phyloP scores from a whole-genome alignment of 2,888 invertebrate genomes.

The Drosophila vallismaia region DNA sequence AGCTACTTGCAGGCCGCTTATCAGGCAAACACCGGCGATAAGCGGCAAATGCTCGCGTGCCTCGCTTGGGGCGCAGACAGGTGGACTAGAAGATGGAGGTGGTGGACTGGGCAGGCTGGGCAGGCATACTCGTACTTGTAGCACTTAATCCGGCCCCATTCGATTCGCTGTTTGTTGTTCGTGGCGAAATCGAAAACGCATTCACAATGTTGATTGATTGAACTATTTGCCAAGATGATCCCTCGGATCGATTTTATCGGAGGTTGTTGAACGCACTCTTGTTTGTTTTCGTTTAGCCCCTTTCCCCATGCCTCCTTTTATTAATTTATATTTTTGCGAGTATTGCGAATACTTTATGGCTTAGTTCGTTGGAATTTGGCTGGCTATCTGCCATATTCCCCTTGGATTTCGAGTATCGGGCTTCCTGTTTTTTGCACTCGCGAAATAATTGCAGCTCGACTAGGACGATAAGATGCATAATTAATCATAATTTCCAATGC shows the following conservation, averaged over 20 bases:
- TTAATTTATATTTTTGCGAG: neutral
- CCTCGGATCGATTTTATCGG: slow-evolving; percentile 23
- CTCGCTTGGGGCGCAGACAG: slow-evolving; percentile 21
- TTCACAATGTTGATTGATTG: slow-evolving; percentile 19
- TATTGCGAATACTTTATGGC: slow-evolving; percentile 12
- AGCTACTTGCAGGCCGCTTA: slow-evolving; percentile 49
- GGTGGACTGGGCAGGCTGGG: too few species aligned
- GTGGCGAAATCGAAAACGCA: slow-evolving; percentile 45
- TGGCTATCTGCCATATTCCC: slow-evolving; percentile 16
- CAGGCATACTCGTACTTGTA: neutral
- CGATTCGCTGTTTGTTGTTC: slow-evolving; percentile 44
- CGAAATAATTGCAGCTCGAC: slow-evolving; percentile 34
- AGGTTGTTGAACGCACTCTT: slow-evolving; percentile 62
- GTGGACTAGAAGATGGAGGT: neutral
- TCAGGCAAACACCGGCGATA: slow-evolving; percentile 55
- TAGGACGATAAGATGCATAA: slow-evolving; percentile 53
- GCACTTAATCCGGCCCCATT: slow-evolving; percentile 42
- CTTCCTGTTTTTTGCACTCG: slow-evolving; percentile 43
- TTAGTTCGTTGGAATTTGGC: slow-evolving; percentile 19
- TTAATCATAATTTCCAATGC: slow-evolving; percentile 47
- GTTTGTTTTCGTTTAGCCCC: slow-evolving; percentile 11
- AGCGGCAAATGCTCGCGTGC: slow-evolving; percentile 64
- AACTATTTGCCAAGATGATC: slow-evolving; percentile 28
- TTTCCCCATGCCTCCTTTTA: neutral
- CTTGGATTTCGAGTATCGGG: slow-evolving; percentile 32